A percentile compares a stretch with the other conserved stretches of the same genome.
phyloP scores from a whole-genome alignment of 2,113 vertebrate genomes.

The Nycticryphes semicollaris region DNA sequence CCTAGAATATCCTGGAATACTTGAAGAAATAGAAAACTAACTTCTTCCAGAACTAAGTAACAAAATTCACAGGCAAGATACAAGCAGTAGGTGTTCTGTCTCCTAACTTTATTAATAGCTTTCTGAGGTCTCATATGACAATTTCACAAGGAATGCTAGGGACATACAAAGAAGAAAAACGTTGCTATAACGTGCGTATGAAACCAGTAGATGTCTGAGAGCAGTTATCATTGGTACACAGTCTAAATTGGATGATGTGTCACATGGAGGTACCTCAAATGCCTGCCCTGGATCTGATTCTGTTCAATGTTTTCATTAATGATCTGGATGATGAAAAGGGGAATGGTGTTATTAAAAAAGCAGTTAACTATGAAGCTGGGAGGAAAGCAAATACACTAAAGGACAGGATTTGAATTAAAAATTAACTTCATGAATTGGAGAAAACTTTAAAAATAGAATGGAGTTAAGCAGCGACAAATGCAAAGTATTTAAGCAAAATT shows the following conservation, averaged over 20 bases:
- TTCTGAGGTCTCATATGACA: not conserved
- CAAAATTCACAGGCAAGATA: not conserved
- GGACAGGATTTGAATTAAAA: not conserved
- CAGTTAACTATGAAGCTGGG: not conserved
- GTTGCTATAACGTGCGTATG: fast-evolving
- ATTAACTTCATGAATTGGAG: not conserved
- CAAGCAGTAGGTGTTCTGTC: not conserved
- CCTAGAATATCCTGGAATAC: not conserved
- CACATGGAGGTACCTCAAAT: not conserved
- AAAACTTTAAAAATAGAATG: not conserved
- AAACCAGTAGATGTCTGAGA: not conserved
- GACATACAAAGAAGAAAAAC: not conserved
- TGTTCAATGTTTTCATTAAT: not conserved
- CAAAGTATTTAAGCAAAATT: not conserved
- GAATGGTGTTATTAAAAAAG: not conserved
- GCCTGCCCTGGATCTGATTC: not conserved
- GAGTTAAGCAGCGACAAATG: not conserved
- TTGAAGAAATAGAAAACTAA: not conserved
- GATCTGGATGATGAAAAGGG: not conserved
- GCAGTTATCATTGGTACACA: not conserved
- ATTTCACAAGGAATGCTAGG: not conserved
- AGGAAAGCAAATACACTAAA: conserved; percentile 2
- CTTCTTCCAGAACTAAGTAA: not conserved
- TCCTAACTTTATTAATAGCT: not conserved
- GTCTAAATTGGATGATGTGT: not conserved